A percentile compares a stretch with the other conserved stretches of the same genome.
phyloP scores from a whole-genome alignment of 2,113 vertebrate genomes.

The Craseonycteris thonglongyai region DNA sequence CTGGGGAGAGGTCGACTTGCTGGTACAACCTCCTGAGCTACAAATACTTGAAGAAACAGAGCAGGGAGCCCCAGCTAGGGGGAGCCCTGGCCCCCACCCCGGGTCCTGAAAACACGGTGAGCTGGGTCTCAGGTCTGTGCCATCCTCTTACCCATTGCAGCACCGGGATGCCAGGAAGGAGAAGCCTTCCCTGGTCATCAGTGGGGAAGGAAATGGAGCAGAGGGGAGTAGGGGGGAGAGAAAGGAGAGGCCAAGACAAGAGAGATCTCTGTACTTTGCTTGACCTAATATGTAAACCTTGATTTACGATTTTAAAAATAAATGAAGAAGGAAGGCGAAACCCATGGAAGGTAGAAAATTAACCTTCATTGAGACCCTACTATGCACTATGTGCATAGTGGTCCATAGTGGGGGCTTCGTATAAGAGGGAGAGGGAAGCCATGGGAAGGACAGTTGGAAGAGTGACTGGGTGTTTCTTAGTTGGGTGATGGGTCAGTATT shows the following conservation, averaged over 20 bases:
- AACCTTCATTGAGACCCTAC: background rate
- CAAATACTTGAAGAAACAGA: constrained; percentile 84
- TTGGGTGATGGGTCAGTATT: background rate
- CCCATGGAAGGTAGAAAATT: background rate
- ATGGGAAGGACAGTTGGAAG: background rate
- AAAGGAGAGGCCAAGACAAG: too few species aligned
- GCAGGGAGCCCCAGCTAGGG: constrained; percentile 74
- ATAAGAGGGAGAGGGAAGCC: background rate
- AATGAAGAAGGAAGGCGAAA: background rate
- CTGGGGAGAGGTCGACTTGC: constrained; percentile 85
- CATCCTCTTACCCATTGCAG: fast-evolving
- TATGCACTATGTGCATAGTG: background rate
- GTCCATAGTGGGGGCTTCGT: background rate
- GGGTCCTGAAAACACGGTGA: constrained; percentile 76
- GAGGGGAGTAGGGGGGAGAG: fast-evolving
- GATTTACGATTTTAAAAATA: background rate
- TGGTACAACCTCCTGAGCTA: constrained; percentile 96
- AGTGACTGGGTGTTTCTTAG: too few species aligned
- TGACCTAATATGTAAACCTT: background rate
- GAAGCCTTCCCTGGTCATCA: background rate
- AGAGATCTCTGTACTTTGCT: background rate
- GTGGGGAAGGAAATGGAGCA: too few species aligned
- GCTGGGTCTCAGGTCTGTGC: background rate
- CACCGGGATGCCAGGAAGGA: background rate
- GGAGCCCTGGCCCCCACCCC: constrained; percentile 61